Conservation (phyloP, 2,797 vertebrate species). For the Rhinoraja longicauda region DNA sequence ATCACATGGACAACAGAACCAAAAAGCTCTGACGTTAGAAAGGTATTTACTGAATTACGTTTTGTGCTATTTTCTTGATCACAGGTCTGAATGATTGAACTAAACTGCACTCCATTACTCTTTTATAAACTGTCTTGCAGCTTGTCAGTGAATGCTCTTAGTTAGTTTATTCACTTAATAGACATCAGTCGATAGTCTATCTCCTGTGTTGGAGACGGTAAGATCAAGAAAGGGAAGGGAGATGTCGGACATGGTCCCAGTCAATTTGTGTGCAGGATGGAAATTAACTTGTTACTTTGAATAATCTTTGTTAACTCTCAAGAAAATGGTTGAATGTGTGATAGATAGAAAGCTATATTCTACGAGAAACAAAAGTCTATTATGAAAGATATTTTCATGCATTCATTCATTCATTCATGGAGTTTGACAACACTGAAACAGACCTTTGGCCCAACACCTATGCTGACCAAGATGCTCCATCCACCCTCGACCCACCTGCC, state of each 20-base stretch:
- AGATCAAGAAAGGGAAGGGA: too few species aligned
- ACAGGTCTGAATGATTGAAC: background rate
- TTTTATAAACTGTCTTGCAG: background rate
- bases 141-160: background rate
- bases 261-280: too few species aligned
- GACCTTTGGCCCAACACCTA: too few species aligned
- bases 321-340: background rate
- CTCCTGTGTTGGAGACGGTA: too few species aligned
- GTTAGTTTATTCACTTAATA: background rate
- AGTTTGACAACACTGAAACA: too few species aligned
- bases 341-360: background rate
- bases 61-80: background rate
- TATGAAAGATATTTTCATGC: too few species aligned
- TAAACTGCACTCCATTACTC: background rate
- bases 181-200: too few species aligned
- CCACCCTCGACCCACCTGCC: too few species aligned
- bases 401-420: too few species aligned
- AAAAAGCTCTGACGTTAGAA: conserved; percentile 93
- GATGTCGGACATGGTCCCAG: too few species aligned
- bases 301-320: background rate
- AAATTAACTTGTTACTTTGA: background rate
- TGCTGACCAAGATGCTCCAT: too few species aligned
- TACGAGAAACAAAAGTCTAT: background rate
- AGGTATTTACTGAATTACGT: conserved; percentile 57
- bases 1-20: conserved; percentile 96